These are phyloP conservation scores for Riparia riparia DNA, from an alignment of 2,113 vertebrate species.

Conservation along the genomic window DNA sequence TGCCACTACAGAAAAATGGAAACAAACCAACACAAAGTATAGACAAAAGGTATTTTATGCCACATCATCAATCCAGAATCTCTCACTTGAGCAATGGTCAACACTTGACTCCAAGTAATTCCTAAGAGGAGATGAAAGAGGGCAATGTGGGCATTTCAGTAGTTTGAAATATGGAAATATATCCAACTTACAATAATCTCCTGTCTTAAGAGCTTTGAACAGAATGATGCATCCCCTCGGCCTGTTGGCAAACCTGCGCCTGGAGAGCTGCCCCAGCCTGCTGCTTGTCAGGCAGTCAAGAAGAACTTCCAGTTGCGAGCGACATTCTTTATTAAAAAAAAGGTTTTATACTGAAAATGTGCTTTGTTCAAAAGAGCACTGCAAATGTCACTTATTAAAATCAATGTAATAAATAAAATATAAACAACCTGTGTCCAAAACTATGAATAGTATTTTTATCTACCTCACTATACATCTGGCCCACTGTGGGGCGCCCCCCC, in stretches of 20 bases:
- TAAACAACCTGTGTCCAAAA: constrained; percentile 63
- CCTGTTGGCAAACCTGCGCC: background rate
- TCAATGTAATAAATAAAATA: constrained; percentile 59
- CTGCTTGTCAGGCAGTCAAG: constrained; percentile 27
- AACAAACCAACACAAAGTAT: constrained; percentile 47
- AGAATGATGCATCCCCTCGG: background rate
- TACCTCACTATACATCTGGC: constrained; percentile 69
- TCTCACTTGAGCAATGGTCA: constrained; percentile 26
- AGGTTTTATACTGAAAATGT: constrained; percentile 50
- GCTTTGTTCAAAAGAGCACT: constrained; percentile 51
- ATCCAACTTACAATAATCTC: background rate
- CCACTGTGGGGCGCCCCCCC: constrained; percentile 24
- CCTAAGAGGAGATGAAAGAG: constrained; percentile 6
- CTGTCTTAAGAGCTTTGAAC: background rate
- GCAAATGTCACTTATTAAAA: constrained; percentile 40
- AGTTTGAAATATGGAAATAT: constrained; percentile 19
- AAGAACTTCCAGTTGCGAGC: constrained; percentile 23
- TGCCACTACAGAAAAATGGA: constrained; percentile 52
- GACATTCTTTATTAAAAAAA: constrained; percentile 64
- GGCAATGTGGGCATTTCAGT: background rate
- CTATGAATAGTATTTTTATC: constrained; percentile 46
- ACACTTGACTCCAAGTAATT: constrained; percentile 4
- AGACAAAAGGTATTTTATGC: constrained; percentile 37
- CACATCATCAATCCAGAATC: background rate
- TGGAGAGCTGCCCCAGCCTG: constrained; percentile 3